Evolutionary conservation across 2,797 vertebrate species (phyloP).

Genomic region (Chrysocyon brachyurus): DNA sequence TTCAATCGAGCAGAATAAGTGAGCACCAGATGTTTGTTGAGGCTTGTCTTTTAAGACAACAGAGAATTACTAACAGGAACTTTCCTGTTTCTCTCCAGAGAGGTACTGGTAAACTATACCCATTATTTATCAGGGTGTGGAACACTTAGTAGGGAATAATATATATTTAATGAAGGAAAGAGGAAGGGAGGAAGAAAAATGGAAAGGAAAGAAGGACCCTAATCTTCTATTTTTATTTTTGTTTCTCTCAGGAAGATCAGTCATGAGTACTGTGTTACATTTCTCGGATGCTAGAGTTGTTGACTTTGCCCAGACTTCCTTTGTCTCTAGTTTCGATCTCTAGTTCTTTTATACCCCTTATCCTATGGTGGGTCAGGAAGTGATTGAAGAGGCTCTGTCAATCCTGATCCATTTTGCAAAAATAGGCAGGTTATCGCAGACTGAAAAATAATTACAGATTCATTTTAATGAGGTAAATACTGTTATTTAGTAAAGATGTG

Average conservation of each 20-base stretch:
- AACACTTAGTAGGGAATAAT: neutral
- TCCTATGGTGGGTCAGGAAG: neutral
- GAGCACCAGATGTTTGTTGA: neutral
- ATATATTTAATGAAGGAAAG: neutral
- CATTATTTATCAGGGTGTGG: neutral
- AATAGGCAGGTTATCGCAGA: neutral
- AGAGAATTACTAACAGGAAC: neutral
- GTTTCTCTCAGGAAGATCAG: neutral
- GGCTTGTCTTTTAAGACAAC: neutral
- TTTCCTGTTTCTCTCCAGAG: neutral
- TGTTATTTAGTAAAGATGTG: neutral
- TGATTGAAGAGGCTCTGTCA: neutral
- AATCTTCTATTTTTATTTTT: neutral
- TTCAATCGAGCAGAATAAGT: neutral
- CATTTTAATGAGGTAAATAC: neutral
- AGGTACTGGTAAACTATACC: neutral
- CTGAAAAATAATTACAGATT: neutral
- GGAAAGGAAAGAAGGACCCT: neutral
- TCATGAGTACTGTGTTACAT: neutral
- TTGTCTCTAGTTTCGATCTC: neutral
- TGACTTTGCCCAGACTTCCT: neutral
- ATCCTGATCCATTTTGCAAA: neutral
- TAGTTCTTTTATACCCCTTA: neutral
- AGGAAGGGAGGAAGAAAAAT: neutral
- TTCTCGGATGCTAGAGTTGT: neutral